Evolutionary conservation across 2,113 vertebrate genomes (phyloP).

Genomic region (Rhinoderma darwinii): DNA sequence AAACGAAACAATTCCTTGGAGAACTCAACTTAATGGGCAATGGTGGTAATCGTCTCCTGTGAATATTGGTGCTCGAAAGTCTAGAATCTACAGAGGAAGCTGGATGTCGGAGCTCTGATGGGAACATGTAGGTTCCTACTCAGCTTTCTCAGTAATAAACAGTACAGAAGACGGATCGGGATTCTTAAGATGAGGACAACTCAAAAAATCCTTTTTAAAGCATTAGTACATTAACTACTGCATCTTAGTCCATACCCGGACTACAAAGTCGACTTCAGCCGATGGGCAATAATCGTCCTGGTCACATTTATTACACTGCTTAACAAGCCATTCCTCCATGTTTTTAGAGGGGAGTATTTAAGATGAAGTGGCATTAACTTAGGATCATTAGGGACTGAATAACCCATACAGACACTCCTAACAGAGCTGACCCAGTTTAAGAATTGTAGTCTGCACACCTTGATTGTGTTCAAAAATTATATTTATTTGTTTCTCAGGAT

Average conservation of each 20-base stretch:
- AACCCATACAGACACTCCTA: neutral
- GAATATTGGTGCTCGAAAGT: too few species aligned
- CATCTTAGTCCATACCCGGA: neutral
- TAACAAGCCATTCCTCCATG: neutral
- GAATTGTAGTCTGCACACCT: too few species aligned
- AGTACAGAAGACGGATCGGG: too few species aligned
- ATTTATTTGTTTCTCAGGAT: too few species aligned
- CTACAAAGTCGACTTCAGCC: neutral
- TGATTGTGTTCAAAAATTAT: too few species aligned
- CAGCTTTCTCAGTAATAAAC: too few species aligned
- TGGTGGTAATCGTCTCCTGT: too few species aligned
- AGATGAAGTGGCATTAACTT: neutral
- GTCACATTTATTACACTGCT: slow-evolving; percentile 1
- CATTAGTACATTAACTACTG: neutral
- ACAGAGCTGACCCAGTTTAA: neutral
- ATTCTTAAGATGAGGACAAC: neutral
- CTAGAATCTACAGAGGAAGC: too few species aligned
- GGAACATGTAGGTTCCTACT: too few species aligned
- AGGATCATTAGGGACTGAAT: slow-evolving; percentile 2
- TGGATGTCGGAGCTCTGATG: too few species aligned
- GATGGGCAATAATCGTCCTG: neutral
- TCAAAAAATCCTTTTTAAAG: neutral
- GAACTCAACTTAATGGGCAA: too few species aligned
- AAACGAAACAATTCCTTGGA: too few species aligned
- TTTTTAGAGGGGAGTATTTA: neutral